Evolutionary conservation across 2,797 vertebrate genomes (phyloP).

Genomic region (Lycodopsis pacificus): DNA sequence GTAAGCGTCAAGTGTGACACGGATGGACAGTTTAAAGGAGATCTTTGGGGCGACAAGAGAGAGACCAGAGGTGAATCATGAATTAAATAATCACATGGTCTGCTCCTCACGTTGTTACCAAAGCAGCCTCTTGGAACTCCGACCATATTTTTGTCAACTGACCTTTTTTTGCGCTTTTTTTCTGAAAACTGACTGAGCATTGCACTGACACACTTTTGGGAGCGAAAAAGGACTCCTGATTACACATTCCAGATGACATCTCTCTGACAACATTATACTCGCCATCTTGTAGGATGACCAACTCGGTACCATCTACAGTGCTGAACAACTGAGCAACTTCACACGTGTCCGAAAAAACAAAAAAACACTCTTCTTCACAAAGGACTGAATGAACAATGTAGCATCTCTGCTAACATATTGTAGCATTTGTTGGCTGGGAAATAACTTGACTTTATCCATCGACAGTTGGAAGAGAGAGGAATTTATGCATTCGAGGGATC

Average conservation of each 20-base stretch:
- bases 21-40: conserved; percentile 80
- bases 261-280: conserved; percentile 57
- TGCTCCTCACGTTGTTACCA: conserved; percentile 87
- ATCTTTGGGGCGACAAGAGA: conserved; percentile 78
- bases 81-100: conserved; percentile 73
- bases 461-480: conserved; percentile 74
- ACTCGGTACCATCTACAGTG: conserved; percentile 60
- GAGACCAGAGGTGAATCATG: conserved; percentile 78
- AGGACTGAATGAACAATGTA: conserved; percentile 86
- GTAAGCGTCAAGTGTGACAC: conserved; percentile 73
- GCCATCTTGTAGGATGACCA: conserved; percentile 71
- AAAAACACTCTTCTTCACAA: conserved; percentile 65
- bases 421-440: conserved; percentile 88
- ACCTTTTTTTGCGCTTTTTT: conserved; percentile 29
- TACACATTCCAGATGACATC: conserved; percentile 82
- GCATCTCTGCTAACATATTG: conserved; percentile 88
- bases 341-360: conserved; percentile 40
- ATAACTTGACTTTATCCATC: conserved; percentile 77
- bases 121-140: conserved; percentile 87
- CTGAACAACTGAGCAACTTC: conserved; percentile 76
- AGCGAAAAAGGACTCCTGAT: conserved; percentile 76
- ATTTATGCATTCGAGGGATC: conserved; percentile 81
- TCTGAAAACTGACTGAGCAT: conserved; percentile 78
- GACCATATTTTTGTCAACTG: conserved; percentile 76
- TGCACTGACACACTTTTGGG: conserved; percentile 81